Conservation (phyloP, 2,888 invertebrate genomes). For the Tachina lurida region DNA sequence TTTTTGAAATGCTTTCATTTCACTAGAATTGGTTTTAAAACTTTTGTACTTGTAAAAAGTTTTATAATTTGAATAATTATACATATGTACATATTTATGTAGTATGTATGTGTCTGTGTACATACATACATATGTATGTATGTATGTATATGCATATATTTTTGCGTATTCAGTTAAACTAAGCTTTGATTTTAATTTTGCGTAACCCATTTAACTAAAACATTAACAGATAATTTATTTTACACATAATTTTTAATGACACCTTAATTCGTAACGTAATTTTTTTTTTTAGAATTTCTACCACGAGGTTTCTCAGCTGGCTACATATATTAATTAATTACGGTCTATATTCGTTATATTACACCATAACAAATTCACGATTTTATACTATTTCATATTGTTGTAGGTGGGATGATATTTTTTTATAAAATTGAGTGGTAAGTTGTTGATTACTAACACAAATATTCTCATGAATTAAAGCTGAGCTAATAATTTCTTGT, state of each 20-base stretch:
- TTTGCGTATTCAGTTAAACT: too few relatives aligned
- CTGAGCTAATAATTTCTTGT: conserved; percentile 29
- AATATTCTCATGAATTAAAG: conserved; percentile 45
- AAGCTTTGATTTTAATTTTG: neutral
- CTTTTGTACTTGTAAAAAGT: too few relatives aligned
- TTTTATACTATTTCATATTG: conserved; percentile 12
- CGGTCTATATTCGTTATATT: neutral
- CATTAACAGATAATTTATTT: neutral
- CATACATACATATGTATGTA: too few relatives aligned
- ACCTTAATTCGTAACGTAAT: neutral
- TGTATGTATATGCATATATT: too few relatives aligned
- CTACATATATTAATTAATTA: neutral
- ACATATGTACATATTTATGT: too few relatives aligned
- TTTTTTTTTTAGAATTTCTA: conserved; percentile 8
- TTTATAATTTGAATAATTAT: too few relatives aligned
- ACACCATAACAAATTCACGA: conserved; percentile 8
- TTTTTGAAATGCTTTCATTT: too few relatives aligned
- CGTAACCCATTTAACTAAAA: neutral
- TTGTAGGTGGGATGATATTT: conserved; percentile 44
- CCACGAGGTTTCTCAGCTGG: neutral
- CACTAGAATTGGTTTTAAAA: too few relatives aligned
- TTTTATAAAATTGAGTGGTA: neutral
- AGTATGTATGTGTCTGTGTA: too few relatives aligned
- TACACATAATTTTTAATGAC: conserved; percentile 16
- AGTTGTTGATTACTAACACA: conserved; percentile 37